Evolutionary conservation across 2,888 invertebrate genomes (phyloP).

Genomic region (Polydrusus pterygomalis): DNA sequence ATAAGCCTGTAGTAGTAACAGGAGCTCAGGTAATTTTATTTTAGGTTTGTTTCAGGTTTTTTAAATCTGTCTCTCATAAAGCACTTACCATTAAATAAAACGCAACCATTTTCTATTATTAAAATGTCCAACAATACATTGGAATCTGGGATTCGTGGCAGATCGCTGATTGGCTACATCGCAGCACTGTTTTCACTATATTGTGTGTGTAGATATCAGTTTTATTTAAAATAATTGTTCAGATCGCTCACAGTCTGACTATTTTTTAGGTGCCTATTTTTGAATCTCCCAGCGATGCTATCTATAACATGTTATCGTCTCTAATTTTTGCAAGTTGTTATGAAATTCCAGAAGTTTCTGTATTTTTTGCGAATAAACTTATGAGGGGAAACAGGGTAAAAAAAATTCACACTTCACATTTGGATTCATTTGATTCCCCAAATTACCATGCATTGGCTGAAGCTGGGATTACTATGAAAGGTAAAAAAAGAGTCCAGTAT

Average conservation of each 20-base stretch:
- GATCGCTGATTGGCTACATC: too few relatives aligned
- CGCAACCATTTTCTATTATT: too few relatives aligned
- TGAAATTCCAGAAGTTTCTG: constrained; percentile 93
- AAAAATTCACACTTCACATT: constrained; percentile 82
- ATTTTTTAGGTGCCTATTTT: constrained; percentile 88
- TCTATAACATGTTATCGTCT: constrained; percentile 93
- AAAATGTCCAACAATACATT: too few relatives aligned
- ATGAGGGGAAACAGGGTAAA: constrained; percentile 92
- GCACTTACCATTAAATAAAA: background rate
- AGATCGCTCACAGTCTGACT: too few relatives aligned
- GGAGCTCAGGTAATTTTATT: constrained; percentile 81
- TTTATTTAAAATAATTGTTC: too few relatives aligned
- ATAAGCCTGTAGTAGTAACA: constrained; percentile 93
- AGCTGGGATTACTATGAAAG: constrained; percentile 86
- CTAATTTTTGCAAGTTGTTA: constrained; percentile 92
- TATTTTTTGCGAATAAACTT: constrained; percentile 92
- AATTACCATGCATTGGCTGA: constrained; percentile 89
- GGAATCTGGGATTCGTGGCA: too few relatives aligned
- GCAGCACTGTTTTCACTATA: too few relatives aligned
- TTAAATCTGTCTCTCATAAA: background rate
- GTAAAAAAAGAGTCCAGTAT: too few relatives aligned
- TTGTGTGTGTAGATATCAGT: too few relatives aligned
- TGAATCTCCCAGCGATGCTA: constrained; percentile 93
- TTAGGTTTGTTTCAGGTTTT: background rate
- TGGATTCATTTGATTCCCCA: constrained; percentile 90